Percentiles rank a stretch among this genome's conserved stretches.
Evolutionary conservation across 2,888 invertebrate genomes (phyloP).

Genomic region (Hipparchia sbordonii): DNA sequence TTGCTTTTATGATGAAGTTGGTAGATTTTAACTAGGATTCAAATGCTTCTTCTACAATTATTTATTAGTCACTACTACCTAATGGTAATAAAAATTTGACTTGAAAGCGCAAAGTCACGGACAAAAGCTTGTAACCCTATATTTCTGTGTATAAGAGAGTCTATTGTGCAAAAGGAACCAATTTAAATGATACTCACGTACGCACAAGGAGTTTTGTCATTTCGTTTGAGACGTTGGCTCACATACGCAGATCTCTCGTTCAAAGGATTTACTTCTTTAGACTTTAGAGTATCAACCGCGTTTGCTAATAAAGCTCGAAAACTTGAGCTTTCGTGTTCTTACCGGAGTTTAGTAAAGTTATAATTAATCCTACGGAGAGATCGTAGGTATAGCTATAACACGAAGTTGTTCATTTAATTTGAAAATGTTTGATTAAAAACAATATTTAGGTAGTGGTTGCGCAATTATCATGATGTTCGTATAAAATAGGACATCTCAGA

Average conservation of each 20-base stretch:
- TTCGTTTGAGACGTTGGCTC: slow-evolving; percentile 66
- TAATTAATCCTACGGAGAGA: slow-evolving; percentile 43
- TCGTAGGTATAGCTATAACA: slow-evolving; percentile 21
- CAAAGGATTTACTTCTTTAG: slow-evolving; percentile 41
- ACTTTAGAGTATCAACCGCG: slow-evolving; percentile 33
- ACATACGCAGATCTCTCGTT: slow-evolving; percentile 63
- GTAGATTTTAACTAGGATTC: too few relatives aligned
- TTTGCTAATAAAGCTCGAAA: slow-evolving; percentile 42
- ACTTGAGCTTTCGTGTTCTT: slow-evolving; percentile 40
- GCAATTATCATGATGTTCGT: too few relatives aligned
- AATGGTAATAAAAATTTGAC: too few relatives aligned
- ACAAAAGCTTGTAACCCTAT: neutral
- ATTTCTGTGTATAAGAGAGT: slow-evolving; percentile 68
- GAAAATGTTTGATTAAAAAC: slow-evolving; percentile 2
- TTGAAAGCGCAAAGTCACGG: neutral
- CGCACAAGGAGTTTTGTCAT: slow-evolving; percentile 62
- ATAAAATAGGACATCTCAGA: too few relatives aligned
- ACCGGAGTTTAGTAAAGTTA: slow-evolving; percentile 42
- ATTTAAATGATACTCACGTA: slow-evolving; percentile 75
- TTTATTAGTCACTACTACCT: too few relatives aligned
- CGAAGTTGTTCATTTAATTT: slow-evolving; percentile 24
- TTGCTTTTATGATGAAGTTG: too few relatives aligned
- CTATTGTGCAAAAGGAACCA: slow-evolving; percentile 70
- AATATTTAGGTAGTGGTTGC: neutral
- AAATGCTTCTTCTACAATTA: too few relatives aligned